A percentile compares a stretch with the other conserved stretches of the same genome.
Evolutionary conservation across 2,888 invertebrate species (phyloP).

Genomic region (Coremacera marginata): DNA sequence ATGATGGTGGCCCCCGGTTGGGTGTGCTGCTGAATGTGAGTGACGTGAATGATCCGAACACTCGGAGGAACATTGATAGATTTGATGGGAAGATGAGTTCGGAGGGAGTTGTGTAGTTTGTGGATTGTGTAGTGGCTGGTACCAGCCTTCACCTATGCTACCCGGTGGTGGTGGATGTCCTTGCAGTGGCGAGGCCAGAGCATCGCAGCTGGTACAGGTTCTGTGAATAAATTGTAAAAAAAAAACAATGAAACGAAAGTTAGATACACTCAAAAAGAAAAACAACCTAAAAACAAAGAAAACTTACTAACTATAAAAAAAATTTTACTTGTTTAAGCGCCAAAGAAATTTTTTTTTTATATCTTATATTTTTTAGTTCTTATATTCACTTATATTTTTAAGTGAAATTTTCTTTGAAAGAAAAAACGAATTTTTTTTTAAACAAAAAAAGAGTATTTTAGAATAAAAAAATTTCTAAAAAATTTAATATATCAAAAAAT

Average conservation of each 20-base stretch:
- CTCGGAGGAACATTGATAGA: constrained; percentile 70
- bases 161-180: constrained; percentile 58
- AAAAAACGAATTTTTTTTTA: too few relatives aligned
- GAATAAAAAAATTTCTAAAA: too few relatives aligned
- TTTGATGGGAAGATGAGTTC: constrained; percentile 63
- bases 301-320: too few relatives aligned
- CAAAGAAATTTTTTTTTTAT: too few relatives aligned
- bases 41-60: constrained; percentile 69
- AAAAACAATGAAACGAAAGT: constrained; percentile 3
- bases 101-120: constrained; percentile 49
- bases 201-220: constrained; percentile 69
- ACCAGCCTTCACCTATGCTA: constrained; percentile 62
- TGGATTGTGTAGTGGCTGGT: constrained; percentile 62
- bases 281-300: too few relatives aligned
- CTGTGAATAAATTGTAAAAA: constrained; percentile 45
- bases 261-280: too few relatives aligned
- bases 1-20: constrained; percentile 45
- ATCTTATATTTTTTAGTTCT: too few relatives aligned
- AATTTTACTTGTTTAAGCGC: too few relatives aligned
- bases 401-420: too few relatives aligned
- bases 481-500: too few relatives aligned
- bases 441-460: too few relatives aligned
- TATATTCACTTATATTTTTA: too few relatives aligned
- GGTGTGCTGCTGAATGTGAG: constrained; percentile 58
- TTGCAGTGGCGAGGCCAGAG: constrained; percentile 66